Percentiles rank a stretch among this genome's conserved stretches.
Evolutionary conservation across 2,888 invertebrate genomes (phyloP).

Genomic region (Shargacucullia verbasci): DNA sequence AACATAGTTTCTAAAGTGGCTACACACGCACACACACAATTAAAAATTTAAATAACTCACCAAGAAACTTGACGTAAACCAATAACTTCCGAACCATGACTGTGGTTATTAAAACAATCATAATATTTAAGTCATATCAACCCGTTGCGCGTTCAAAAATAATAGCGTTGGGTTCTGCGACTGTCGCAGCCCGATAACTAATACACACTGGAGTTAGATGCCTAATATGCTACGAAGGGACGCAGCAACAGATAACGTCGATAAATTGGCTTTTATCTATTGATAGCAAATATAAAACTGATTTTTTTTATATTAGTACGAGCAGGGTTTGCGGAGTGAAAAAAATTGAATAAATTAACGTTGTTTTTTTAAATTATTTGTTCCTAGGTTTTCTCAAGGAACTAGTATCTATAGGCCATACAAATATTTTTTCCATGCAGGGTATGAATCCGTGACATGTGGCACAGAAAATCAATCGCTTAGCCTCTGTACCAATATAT

Average conservation of each 20-base stretch:
- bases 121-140: slow-evolving; percentile 4
- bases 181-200: slow-evolving; percentile 9
- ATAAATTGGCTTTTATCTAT: slow-evolving; percentile 39
- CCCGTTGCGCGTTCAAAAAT: not conserved
- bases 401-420: no score
- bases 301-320: not conserved
- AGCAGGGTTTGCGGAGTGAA: not conserved
- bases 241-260: slow-evolving; percentile 28
- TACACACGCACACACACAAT: not conserved
- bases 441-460: no score
- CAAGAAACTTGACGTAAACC: slow-evolving; percentile 23
- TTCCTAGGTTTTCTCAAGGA: no score
- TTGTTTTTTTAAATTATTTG: no score
- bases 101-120: slow-evolving; percentile 25
- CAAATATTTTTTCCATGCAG: no score
- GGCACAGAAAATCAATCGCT: no score
- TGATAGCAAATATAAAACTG: slow-evolving; percentile 25
- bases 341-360: no score
- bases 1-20: no score
- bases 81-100: slow-evolving; percentile 27
- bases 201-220: slow-evolving; percentile 17
- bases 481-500: no score
- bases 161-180: slow-evolving; percentile 10
- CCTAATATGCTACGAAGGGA: slow-evolving; percentile 39
- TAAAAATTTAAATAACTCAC: slow-evolving; percentile 22